A percentile compares a stretch with the other conserved stretches of the same genome.
Conservation (phyloP, 2,113 vertebrate species). For the Mesembrinibis cayennensis region DNA sequence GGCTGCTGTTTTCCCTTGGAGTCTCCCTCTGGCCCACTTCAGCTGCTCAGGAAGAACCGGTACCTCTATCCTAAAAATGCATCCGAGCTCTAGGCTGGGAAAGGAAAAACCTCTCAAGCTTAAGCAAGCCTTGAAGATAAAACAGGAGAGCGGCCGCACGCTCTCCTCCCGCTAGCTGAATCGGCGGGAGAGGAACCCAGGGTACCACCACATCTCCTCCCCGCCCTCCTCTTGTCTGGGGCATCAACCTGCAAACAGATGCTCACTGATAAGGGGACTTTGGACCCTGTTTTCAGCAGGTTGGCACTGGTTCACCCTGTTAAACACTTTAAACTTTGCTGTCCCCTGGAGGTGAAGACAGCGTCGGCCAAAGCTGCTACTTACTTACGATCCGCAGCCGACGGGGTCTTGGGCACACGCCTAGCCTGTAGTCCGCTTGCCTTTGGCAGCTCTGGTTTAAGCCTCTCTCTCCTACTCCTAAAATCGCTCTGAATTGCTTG, state of each 20-base stretch:
- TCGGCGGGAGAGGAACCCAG: neutral
- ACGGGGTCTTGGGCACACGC: neutral
- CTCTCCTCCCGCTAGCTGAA: neutral
- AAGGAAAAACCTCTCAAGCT: neutral
- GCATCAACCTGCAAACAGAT: neutral
- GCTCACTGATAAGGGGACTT: neutral
- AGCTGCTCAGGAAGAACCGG: neutral
- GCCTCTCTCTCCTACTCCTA: neutral
- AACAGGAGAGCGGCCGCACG: neutral
- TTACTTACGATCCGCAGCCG: conserved; percentile 63
- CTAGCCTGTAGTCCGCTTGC: neutral
- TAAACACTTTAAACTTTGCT: neutral
- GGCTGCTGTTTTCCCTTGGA: neutral
- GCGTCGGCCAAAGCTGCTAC: neutral
- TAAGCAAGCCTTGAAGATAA: neutral
- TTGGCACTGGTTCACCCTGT: neutral
- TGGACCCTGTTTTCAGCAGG: neutral
- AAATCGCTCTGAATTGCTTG: neutral
- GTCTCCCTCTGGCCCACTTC: neutral
- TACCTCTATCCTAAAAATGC: neutral
- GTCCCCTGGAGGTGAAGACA: neutral
- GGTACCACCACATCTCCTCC: neutral
- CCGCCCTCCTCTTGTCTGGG: neutral
- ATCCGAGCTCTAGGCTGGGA: neutral
- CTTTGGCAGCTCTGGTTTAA: neutral